Evolutionary conservation across 2,888 invertebrate genomes (phyloP).

Genomic region (Sesamia inferens): DNA sequence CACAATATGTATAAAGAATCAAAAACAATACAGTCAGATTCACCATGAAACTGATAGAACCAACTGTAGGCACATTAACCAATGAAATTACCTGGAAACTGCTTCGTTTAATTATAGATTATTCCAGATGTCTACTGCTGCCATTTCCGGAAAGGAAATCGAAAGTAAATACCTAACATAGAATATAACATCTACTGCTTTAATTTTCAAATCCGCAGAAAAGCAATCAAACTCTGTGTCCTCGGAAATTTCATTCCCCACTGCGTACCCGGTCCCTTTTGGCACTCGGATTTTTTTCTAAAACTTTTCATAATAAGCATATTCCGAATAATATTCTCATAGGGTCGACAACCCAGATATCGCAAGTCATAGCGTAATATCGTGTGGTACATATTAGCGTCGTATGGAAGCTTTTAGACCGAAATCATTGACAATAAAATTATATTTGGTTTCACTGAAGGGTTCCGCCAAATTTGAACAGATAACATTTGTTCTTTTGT

Average conservation of each 20-base stretch:
- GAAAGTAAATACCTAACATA: conserved; percentile 23
- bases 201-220: conserved; percentile 40
- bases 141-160: conserved; percentile 25
- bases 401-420: conserved; percentile 22
- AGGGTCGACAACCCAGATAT: conserved; percentile 29
- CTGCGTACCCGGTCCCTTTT: conserved; percentile 35
- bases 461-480: conserved; percentile 41
- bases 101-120: conserved; percentile 4
- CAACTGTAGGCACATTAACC: not conserved
- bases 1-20: not conserved
- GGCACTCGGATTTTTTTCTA: conserved; percentile 36
- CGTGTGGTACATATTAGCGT: conserved; percentile 32
- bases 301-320: conserved; percentile 32
- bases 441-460: conserved; percentile 45
- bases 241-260: conserved; percentile 51
- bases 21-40: not conserved
- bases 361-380: conserved; percentile 47
- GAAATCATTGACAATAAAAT: conserved; percentile 47
- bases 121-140: not conserved
- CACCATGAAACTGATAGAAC: not conserved
- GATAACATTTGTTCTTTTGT: conserved; percentile 39
- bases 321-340: conserved; percentile 21
- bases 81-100: not conserved
- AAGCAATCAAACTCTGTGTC: conserved; percentile 47
- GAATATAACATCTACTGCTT: conserved; percentile 32